Base-by-base conservation (phyloP, 2,888 invertebrate species). In the Gari tellinella region DNA sequence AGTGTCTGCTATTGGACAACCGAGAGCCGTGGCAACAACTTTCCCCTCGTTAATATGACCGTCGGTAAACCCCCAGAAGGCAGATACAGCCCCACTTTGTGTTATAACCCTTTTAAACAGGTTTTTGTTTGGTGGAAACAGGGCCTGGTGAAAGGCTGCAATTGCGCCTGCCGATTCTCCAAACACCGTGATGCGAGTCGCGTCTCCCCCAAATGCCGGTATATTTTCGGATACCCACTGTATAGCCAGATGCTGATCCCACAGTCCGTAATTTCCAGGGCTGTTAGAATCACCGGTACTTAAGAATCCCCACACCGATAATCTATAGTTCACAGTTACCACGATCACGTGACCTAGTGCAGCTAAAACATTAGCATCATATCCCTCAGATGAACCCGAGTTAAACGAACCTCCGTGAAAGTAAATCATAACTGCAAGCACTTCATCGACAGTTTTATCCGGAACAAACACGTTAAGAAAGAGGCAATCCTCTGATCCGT, bases 211-310 rank as follows among this genome's bases (percentile, higher is more conserved):
- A 43, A 73, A 78, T 14, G 48, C 43, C 7, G 21, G 40, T 14
- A 78, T 78, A 41, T 78, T 73, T 5, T 69, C 46, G 45, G 69
- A 63, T 8, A 78, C 67, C 77, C 77, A 78, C 63, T 69, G 65
- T 7, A 78, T 55, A 2, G 69, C 77, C 1, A 78, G 41, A 15
- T 70, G 77, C 31, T 78, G 77, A 37, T 78, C 77, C 72, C 72
- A 78, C 2, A 78, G 58, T 19, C 77, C 77, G 40, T 73, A 66
- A 55, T 78, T 78, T n/a, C 77, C 77, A 7, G 41, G 40, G 8
- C 63, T 37, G 12, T 25, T 19, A 10, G 58, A 64, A 46, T 73
- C 61, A 21, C 25, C 41, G 26, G 57, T 62, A 23, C 56, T 65
- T 8, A 73, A 46, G 60, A 73, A 78, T 40, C 77, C 77, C 19